Evolutionary conservation across 2,888 invertebrate genomes (phyloP).

Genomic region (Autographa pulchrina): DNA sequence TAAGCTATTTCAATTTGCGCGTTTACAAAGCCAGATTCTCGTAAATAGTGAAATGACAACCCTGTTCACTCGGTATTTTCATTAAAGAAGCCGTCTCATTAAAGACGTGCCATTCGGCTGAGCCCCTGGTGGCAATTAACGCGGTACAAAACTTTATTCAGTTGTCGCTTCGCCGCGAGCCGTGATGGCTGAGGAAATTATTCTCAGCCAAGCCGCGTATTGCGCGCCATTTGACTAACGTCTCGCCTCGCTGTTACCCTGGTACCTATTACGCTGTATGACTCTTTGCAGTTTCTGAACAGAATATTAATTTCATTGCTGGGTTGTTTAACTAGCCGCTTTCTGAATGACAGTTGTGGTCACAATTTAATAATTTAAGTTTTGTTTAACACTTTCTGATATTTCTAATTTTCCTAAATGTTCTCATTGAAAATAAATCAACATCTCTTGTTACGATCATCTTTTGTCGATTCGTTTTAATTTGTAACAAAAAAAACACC

Average conservation of each 20-base stretch:
- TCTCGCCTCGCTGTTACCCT: slow-evolving; percentile 52
- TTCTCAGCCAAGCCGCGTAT: slow-evolving; percentile 69
- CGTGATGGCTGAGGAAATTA: slow-evolving; percentile 70
- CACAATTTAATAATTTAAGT: no score
- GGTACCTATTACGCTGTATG: slow-evolving; percentile 41
- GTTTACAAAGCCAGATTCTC: slow-evolving; percentile 58
- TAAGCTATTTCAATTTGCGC: slow-evolving; percentile 55
- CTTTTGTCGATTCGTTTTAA: no score
- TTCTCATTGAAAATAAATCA: no score
- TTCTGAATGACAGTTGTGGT: no score
- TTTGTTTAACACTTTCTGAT: no score
- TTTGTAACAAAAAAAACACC: no score
- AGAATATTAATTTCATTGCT: slow-evolving; percentile 6
- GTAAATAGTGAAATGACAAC: slow-evolving; percentile 62
- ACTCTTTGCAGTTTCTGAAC: slow-evolving; percentile 24
- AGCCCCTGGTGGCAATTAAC: slow-evolving; percentile 82
- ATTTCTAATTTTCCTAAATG: no score
- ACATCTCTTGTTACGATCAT: no score
- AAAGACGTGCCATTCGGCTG: slow-evolving; percentile 80
- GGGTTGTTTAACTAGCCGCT: background rate
- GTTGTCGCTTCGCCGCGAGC: slow-evolving; percentile 70
- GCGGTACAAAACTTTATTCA: slow-evolving; percentile 83
- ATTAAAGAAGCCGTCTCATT: slow-evolving; percentile 87
- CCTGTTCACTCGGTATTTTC: slow-evolving; percentile 81
- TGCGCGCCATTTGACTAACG: slow-evolving; percentile 74